phyloP scores from a whole-genome alignment of 2,797 vertebrate species.

The Oceanodroma leucorhoa region DNA sequence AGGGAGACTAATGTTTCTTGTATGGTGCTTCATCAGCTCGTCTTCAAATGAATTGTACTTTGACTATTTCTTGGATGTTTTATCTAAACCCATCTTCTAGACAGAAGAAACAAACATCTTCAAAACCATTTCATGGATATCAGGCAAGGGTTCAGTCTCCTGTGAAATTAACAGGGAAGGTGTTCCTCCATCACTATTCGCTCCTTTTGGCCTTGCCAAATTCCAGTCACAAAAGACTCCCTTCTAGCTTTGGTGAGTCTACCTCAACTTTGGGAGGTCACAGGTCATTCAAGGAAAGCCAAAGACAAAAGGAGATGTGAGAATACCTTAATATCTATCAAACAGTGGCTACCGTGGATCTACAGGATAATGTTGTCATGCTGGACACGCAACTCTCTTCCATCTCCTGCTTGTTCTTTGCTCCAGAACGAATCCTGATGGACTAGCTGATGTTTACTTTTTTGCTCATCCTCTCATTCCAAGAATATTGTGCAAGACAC shows the following conservation, averaged over 20 bases:
- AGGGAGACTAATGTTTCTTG: background rate
- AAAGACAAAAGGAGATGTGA: background rate
- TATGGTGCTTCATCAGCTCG: background rate
- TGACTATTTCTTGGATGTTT: background rate
- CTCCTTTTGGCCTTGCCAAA: background rate
- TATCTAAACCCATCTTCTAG: background rate
- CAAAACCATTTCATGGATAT: background rate
- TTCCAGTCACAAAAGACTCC: background rate
- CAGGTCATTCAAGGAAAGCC: background rate
- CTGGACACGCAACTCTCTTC: background rate
- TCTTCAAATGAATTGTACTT: background rate
- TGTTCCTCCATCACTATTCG: background rate
- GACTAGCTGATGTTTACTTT: background rate
- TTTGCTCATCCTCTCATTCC: background rate
- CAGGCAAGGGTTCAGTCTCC: background rate
- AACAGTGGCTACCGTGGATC: background rate
- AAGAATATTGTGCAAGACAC: background rate
- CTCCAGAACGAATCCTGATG: background rate
- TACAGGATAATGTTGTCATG: background rate
- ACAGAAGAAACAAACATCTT: background rate
- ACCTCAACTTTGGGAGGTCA: background rate
- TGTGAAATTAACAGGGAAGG: background rate
- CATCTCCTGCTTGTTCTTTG: background rate
- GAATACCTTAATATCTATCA: background rate
- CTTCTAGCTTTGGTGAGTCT: background rate